A percentile compares a stretch with the other conserved stretches of the same genome.
Conservation (phyloP, 2,113 vertebrate species). For the Trematomus loennbergii region DNA sequence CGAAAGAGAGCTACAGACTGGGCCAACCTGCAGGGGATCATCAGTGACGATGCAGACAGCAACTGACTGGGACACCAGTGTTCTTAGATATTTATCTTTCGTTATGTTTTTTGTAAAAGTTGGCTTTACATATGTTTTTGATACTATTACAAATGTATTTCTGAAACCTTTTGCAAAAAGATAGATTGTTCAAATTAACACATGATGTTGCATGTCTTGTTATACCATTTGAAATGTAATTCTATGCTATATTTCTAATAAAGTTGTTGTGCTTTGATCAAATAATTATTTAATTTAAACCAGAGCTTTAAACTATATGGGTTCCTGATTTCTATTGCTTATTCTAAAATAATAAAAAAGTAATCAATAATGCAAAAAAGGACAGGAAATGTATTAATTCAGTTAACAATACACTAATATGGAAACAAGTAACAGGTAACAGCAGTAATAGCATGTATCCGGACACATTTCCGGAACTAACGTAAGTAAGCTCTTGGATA, state of each 20-base stretch:
- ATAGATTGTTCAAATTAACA: not conserved
- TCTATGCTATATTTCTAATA: conserved; percentile 38
- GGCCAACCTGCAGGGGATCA: conserved; percentile 85
- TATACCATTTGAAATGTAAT: not conserved
- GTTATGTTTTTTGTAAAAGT: not conserved
- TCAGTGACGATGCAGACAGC: conserved; percentile 89
- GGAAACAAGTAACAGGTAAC: too few relatives aligned
- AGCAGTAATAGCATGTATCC: too few relatives aligned
- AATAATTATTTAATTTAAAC: not conserved
- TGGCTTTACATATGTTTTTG: not conserved
- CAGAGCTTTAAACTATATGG: not conserved
- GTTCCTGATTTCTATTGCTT: not conserved
- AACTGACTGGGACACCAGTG: conserved; percentile 63
- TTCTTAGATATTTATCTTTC: not conserved
- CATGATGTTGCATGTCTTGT: not conserved
- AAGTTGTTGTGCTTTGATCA: conserved; percentile 12
- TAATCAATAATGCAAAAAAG: not conserved
- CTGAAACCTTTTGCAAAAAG: not conserved
- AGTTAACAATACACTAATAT: not conserved
- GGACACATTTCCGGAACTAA: conserved; percentile 44
- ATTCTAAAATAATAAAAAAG: not conserved
- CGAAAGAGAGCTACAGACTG: conserved; percentile 68
- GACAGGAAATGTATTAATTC: not conserved
- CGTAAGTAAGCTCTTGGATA: not conserved
- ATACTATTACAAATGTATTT: not conserved